Base-by-base conservation (phyloP, 2,888 invertebrate species). In the Pseudanteris insignis region DNA sequence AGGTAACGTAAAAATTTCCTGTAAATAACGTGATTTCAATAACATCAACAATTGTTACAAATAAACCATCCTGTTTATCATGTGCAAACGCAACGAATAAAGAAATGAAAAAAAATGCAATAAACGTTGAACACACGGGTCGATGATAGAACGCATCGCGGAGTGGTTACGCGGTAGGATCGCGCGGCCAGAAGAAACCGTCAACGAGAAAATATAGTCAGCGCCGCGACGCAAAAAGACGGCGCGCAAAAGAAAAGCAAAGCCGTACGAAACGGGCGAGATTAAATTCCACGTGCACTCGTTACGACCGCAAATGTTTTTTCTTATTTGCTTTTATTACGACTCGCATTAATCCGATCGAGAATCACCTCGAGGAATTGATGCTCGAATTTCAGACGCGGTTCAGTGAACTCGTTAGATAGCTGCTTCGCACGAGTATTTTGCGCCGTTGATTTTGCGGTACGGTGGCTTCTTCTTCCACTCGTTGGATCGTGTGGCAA, bases 401-500 rank as follows among this genome's bases (percentile, higher is more conserved):
- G 54, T 54, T 50, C 44, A 36, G 60, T 41, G 48, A 63, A 54
- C 66, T 69, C 66, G 66, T 64, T 69, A 66, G 62, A 64, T 57
- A 28, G 34, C 21, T 18, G 51, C 64, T 64, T 68, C 65, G 65
- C 65, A 69, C 67, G 65, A 66, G 51, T 67, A 64, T 70, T 60
- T 60, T 60, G 34, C 53, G 36, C 36, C 32, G 30, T 43, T 33
- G 46, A 40, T 46, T 46, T 54, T n/a, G 54, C 33, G 44, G 54
- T 54, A 34, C 37, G 14, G 37, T 37, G 53, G 40, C 43, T 29
- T 43, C 40, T 40, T 40, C 40, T 40, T 33, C 24, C 13, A 46
- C 12, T 18, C 30, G 30, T 44, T 46, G 44, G 53, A 53, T 53
- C 53, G 36, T 44, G 43, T 53, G 30, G 53, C 53, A 53, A 53